Conservation (phyloP, 2,797 vertebrate genomes). For the Rhinichthys osculus region DNA sequence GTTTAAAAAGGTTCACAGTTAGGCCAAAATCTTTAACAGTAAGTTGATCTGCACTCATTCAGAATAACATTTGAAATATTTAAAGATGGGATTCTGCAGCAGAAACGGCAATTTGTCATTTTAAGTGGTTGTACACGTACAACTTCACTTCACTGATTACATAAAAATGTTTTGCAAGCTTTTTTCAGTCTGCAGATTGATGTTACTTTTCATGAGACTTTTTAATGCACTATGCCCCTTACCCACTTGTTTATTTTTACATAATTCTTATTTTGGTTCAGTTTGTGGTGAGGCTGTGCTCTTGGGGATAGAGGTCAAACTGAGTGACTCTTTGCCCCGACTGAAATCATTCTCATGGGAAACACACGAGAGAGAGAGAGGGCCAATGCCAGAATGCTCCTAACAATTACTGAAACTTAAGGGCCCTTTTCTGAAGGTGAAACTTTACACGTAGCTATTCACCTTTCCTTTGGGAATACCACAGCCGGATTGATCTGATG, state of each 20-base stretch:
- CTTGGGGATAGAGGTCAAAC: slow-evolving; percentile 58
- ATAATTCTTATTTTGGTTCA: slow-evolving; percentile 63
- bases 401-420: slow-evolving; percentile 40
- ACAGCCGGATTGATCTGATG: slow-evolving; percentile 33
- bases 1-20: not conserved
- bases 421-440: slow-evolving; percentile 44
- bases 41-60: not conserved
- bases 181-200: slow-evolving; percentile 14
- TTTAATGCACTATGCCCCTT: slow-evolving; percentile 58
- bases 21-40: not conserved
- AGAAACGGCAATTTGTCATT: slow-evolving; percentile 4
- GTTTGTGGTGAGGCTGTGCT: slow-evolving; percentile 58
- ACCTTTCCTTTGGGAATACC: slow-evolving; percentile 62
- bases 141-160: not conserved
- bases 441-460: slow-evolving; percentile 62
- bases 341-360: slow-evolving; percentile 76
- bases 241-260: slow-evolving; percentile 65
- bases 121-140: too few relatives aligned
- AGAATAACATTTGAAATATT: not conserved
- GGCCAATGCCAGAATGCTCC: slow-evolving; percentile 44
- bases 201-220: slow-evolving; percentile 56
- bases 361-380: slow-evolving; percentile 59
- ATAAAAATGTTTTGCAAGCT: not conserved
- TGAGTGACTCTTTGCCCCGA: slow-evolving; percentile 69
- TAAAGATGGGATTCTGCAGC: not conserved